Evolutionary conservation across 2,797 vertebrate species (phyloP).

Genomic region (Stomatorhinus walkeri): DNA sequence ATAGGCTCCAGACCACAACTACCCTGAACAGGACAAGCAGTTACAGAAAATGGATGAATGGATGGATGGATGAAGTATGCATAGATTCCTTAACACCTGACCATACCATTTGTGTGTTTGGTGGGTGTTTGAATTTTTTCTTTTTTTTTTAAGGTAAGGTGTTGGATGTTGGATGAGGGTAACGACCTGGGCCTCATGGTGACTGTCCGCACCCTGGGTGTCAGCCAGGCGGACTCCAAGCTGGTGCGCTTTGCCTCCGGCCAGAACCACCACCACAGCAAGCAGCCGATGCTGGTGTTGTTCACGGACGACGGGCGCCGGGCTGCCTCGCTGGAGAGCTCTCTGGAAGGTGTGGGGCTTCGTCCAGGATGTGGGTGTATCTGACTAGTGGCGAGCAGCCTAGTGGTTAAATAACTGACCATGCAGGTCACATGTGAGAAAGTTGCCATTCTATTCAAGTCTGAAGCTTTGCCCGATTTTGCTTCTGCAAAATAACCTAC

Average conservation of each 20-base stretch:
- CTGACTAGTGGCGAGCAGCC: background rate
- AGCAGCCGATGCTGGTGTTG: conserved; percentile 83
- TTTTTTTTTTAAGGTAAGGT: conserved; percentile 61
- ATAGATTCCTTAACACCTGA: background rate
- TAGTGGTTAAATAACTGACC: background rate
- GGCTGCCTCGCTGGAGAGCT: conserved; percentile 41
- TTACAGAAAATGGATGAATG: background rate
- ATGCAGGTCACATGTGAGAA: background rate
- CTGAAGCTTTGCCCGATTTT: background rate
- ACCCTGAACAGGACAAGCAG: background rate
- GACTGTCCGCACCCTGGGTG: conserved; percentile 54
- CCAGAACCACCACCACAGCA: conserved; percentile 74
- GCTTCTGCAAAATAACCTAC: background rate
- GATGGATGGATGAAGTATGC: background rate
- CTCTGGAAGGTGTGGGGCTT: conserved; percentile 52
- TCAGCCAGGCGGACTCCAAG: conserved; percentile 51
- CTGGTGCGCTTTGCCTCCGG: conserved; percentile 68
- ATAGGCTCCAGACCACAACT: background rate
- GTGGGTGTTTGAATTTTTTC: background rate
- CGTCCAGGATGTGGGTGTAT: background rate
- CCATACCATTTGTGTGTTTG: background rate
- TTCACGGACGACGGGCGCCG: conserved; percentile 79
- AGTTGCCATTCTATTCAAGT: background rate
- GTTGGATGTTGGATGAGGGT: conserved; percentile 68
- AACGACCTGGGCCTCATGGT: conserved; percentile 75